phyloP scores from a whole-genome alignment of 2,113 vertebrate genomes.

The Baryphthengus martii region DNA sequence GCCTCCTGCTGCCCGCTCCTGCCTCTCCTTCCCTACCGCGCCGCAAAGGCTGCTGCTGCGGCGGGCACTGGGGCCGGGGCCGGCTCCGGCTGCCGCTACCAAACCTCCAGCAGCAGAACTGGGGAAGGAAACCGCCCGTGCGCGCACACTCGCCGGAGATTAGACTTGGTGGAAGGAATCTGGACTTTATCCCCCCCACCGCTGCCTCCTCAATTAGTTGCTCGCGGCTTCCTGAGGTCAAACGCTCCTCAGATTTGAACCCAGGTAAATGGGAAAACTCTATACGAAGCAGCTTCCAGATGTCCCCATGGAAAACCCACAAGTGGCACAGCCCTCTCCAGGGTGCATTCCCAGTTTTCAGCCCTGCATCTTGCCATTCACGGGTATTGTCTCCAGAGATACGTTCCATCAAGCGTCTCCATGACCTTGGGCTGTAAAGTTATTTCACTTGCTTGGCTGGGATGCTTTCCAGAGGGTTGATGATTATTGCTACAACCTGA shows the following conservation, averaged over 20 bases:
- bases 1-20: background rate
- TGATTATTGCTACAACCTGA: background rate
- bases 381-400: background rate
- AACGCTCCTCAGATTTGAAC: background rate
- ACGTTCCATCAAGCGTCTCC: background rate
- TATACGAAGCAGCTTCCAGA: background rate
- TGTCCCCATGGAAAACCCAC: background rate
- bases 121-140: background rate
- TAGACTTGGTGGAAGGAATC: background rate
- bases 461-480: background rate
- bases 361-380: background rate
- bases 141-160: background rate
- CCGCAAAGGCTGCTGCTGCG: background rate
- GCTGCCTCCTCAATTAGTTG: conserved; percentile 13
- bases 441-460: background rate
- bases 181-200: conserved; percentile 39
- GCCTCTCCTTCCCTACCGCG: background rate
- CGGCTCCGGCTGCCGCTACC: background rate
- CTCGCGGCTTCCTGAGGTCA: background rate
- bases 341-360: background rate
- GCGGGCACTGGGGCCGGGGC: background rate
- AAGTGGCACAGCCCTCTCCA: background rate
- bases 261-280: background rate
- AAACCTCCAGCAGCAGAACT: background rate
- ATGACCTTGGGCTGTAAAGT: background rate